phyloP scores from a whole-genome alignment of 2,888 invertebrate species.

The Drosophila mimica region DNA sequence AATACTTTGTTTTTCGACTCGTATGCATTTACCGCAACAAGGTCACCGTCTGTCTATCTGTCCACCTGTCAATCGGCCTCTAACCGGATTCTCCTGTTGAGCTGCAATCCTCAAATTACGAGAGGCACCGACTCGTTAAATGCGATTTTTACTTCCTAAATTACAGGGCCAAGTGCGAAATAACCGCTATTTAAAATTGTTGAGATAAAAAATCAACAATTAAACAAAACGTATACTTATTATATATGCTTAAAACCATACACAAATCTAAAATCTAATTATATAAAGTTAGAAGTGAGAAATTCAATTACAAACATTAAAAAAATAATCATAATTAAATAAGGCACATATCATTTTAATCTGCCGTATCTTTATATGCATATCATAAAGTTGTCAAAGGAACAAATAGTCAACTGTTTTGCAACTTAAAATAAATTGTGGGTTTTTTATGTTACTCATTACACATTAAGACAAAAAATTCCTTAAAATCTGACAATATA shows the following conservation, averaged over 20 bases:
- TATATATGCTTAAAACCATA: neutral
- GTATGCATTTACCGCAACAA: conserved; percentile 4
- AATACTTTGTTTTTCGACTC: neutral
- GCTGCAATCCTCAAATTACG: conserved; percentile 17
- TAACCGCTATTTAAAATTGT: conserved; percentile 3
- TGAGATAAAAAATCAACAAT: neutral
- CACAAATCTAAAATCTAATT: neutral
- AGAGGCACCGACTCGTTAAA: neutral
- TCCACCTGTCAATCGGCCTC: neutral
- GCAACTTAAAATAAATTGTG: too few relatives aligned
- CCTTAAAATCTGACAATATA: too few relatives aligned
- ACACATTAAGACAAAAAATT: too few relatives aligned
- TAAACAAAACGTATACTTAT: neutral
- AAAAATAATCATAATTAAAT: neutral
- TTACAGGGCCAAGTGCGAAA: neutral
- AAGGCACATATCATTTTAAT: neutral
- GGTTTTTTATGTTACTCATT: too few relatives aligned
- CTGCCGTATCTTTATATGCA: neutral
- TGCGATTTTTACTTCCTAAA: conserved; percentile 25
- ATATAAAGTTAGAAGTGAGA: neutral
- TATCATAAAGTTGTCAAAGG: neutral
- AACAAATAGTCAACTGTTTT: neutral
- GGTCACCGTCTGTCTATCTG: conserved; percentile 4
- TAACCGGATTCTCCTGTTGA: conserved; percentile 6
- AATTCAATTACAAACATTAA: neutral